Percentiles rank a stretch among this genome's conserved stretches.
Evolutionary conservation across 2,113 vertebrate genomes (phyloP).

Genomic region (Urocynchramus pylzowi): DNA sequence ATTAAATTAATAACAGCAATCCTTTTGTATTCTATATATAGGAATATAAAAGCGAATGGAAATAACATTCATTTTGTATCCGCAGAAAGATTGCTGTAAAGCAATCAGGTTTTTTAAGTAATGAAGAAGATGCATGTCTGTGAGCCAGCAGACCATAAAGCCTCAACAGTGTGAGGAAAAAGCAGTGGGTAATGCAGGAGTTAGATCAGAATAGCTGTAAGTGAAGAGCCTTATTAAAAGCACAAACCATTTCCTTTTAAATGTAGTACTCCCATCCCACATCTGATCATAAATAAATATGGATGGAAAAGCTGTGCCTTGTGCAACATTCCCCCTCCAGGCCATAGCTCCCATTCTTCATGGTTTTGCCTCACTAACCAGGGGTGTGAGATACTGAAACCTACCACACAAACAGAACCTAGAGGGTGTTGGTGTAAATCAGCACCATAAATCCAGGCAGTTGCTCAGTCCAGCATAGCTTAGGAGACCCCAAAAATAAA

Average conservation of each 20-base stretch:
- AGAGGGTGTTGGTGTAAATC: not conserved
- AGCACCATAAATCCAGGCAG: not conserved
- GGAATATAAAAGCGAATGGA: not conserved
- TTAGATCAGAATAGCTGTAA: not conserved
- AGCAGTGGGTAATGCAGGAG: not conserved
- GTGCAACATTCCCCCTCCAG: not conserved
- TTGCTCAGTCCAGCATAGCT: not conserved
- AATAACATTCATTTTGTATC: not conserved
- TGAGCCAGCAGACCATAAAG: conserved; percentile 41
- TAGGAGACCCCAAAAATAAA: not conserved
- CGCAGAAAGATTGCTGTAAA: not conserved
- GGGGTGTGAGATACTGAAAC: not conserved
- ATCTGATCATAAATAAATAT: not conserved
- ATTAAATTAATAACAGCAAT: not conserved
- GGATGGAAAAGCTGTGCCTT: not conserved
- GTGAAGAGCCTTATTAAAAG: conserved; percentile 30
- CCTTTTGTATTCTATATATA: not conserved
- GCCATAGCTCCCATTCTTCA: not conserved
- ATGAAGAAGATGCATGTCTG: not conserved
- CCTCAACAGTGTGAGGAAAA: not conserved
- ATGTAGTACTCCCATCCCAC: not conserved
- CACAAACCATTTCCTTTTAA: not conserved
- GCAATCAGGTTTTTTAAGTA: not conserved
- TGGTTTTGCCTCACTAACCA: not conserved
- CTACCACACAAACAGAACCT: not conserved